Conservation (phyloP, 2,888 invertebrate genomes). For the Erpobdella octoculata region DNA sequence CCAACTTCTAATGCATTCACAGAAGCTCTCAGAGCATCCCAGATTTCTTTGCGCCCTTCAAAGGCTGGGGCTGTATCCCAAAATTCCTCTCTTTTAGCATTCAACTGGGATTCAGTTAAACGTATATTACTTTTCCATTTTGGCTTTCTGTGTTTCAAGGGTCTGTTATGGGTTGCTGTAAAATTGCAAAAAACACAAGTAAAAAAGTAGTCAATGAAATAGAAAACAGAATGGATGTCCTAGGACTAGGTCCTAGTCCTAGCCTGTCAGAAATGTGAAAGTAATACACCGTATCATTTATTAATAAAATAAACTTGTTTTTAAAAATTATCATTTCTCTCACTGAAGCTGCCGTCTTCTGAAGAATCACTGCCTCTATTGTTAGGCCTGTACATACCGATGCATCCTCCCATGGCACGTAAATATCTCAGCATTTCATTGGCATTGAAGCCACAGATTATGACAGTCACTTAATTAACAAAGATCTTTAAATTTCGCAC, state of each 20-base stretch:
- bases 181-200: too few species aligned
- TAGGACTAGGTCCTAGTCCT: not conserved
- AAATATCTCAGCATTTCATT: slow-evolving; percentile 25
- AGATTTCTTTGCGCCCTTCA: slow-evolving; percentile 90
- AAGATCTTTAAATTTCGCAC: too few species aligned
- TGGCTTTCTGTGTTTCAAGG: slow-evolving; percentile 84
- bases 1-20: slow-evolving; percentile 78
- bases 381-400: slow-evolving; percentile 13
- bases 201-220: too few species aligned
- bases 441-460: too few species aligned
- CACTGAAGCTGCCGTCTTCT: slow-evolving; percentile 14
- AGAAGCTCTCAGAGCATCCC: slow-evolving; percentile 90
- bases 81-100: slow-evolving; percentile 90
- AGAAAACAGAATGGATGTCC: not conserved
- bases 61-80: slow-evolving; percentile 97
- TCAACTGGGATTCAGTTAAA: slow-evolving; percentile 81
- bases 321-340: not conserved
- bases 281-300: not conserved
- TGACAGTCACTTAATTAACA: too few species aligned
- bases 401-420: slow-evolving; percentile 24
- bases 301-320: not conserved
- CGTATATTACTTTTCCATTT: slow-evolving; percentile 97
- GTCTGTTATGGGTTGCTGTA: slow-evolving; percentile 55
- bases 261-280: not conserved
- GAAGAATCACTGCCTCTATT: slow-evolving; percentile 22